Evolutionary conservation across 1,140 invertebrate genomes (phyloP), one percentile per base, ranked within the genome.

Genomic region (Leptinotarsa texana): DNA sequence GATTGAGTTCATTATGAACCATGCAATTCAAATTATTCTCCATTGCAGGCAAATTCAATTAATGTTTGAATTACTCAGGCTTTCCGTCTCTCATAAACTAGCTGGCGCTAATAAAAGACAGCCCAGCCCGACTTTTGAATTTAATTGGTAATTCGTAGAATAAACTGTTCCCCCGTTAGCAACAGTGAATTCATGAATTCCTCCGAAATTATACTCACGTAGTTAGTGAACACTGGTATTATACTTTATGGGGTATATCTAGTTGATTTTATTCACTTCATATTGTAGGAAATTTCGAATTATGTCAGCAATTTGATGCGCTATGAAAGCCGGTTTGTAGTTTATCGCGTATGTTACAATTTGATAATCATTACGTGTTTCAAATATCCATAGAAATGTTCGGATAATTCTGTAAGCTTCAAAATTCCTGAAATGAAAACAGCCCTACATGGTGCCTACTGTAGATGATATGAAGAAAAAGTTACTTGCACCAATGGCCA

Each of bases 201-300:
- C n/a, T 18, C 51, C 4, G n/a, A 17, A 57, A 57, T 57, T 15
- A 57, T 57, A 57, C 17, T 57, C 51, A 57, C 51, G 51, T 57
- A 57, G 51, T 57, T 57, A 18, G 13, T 57, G 51, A 57, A 57
- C 17, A 57, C 51, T 57, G 51, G 17, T n/a, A 57, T 57, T 57
- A 57, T 57, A 57, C 51, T 57, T 57, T n/a, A 57, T 57, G n/a
- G 51, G 51, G 51, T 57, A 57, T 57, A 57, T 57, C 51, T 57
- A 57, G 51, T 57, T 15, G 51, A 18, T 57, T 57, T 57, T 57
- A n/a, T 57, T 57, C 13, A 18, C 51, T 18, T 57, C 51, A 57
- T 57, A 57, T 57, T 57, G 51, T 57, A 18, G 51, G 17, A 57
- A 57, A 57, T 18, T 57, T 15, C 15, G n/a, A 57, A 57, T 57